Conservation (phyloP, 2,113 vertebrate species). For the Aythya baeri region DNA sequence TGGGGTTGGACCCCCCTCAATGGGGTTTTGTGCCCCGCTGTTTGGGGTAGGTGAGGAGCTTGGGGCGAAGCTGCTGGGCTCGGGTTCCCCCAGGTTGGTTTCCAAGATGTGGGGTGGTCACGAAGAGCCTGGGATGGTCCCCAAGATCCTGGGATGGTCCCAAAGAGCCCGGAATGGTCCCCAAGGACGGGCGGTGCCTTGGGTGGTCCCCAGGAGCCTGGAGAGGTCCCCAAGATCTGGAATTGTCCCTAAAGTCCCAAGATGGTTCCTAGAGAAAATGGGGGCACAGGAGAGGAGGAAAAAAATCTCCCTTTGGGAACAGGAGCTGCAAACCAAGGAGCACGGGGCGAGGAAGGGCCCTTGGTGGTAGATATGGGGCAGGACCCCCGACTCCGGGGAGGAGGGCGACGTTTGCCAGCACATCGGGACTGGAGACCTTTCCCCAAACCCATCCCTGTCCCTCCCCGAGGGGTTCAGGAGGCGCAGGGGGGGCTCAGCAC, state of each 20-base stretch:
- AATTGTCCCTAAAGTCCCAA: no score
- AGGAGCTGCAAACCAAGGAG: neutral
- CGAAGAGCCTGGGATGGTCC: no score
- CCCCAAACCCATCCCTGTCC: fast-evolving
- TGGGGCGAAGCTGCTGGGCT: neutral
- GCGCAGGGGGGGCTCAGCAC: neutral
- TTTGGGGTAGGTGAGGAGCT: fast-evolving
- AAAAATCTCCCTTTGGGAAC: neutral
- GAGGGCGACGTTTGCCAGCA: fast-evolving
- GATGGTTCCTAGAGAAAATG: neutral
- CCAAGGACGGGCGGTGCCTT: no score
- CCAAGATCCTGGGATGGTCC: no score
- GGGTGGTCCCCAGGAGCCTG: no score
- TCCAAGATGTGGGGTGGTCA: no score
- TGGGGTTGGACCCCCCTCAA: neutral
- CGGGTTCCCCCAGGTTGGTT: fast-evolving
- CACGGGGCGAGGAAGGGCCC: neutral
- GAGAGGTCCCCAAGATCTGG: no score
- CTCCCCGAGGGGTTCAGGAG: fast-evolving
- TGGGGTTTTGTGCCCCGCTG: fast-evolving
- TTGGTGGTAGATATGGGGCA: fast-evolving
- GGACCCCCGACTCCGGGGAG: fast-evolving
- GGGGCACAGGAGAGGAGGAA: neutral
- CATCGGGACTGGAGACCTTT: neutral
- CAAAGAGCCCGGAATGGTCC: no score